Evolutionary conservation across 2,113 vertebrate species (phyloP).

Genomic region (Ptyas mucosa): DNA sequence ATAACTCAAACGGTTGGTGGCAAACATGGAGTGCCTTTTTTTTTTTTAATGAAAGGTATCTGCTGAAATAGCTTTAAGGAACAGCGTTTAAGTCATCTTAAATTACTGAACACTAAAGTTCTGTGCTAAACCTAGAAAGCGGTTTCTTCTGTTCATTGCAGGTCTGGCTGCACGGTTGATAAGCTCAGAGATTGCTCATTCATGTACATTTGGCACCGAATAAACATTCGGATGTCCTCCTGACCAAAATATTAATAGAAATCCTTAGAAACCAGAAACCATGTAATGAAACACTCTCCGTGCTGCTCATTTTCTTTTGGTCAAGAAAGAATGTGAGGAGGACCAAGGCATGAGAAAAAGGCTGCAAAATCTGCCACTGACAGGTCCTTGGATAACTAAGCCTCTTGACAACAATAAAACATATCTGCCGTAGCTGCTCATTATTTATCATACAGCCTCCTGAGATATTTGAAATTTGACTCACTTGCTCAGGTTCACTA

Average conservation of each 20-base stretch:
- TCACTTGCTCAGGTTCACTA: neutral
- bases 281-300: slow-evolving; percentile 27
- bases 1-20: slow-evolving; percentile 56
- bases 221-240: slow-evolving; percentile 33
- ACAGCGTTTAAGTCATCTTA: slow-evolving; percentile 59
- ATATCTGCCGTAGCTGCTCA: neutral
- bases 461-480: neutral
- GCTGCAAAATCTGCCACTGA: neutral
- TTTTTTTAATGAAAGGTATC: slow-evolving; percentile 51
- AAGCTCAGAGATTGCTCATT: slow-evolving; percentile 51
- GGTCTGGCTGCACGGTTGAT: slow-evolving; percentile 45
- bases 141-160: slow-evolving; percentile 45
- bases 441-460: neutral
- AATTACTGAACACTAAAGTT: slow-evolving; percentile 53
- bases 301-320: slow-evolving; percentile 32
- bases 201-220: slow-evolving; percentile 51
- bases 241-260: neutral
- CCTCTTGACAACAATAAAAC: neutral
- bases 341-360: neutral
- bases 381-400: neutral
- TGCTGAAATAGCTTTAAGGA: slow-evolving; percentile 63
- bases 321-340: slow-evolving; percentile 31
- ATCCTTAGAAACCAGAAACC: slow-evolving; percentile 31
- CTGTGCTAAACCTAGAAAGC: slow-evolving; percentile 46
- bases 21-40: slow-evolving; percentile 50